phyloP scores from a whole-genome alignment of 2,797 vertebrate genomes.

The Coranthus polyacanthus region DNA sequence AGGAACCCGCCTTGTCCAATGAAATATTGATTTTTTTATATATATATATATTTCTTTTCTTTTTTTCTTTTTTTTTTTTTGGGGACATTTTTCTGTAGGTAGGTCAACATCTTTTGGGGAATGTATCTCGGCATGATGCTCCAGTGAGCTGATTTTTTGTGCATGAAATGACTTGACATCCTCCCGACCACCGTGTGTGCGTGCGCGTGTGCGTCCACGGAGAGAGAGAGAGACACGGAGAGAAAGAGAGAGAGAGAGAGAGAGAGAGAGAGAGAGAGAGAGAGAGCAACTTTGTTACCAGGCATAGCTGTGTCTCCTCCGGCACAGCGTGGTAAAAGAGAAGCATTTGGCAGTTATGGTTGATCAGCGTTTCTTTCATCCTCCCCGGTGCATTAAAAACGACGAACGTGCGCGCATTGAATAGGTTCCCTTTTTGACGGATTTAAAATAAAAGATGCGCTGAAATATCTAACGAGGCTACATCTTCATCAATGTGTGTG shows the following conservation, averaged over 20 bases:
- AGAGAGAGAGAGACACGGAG: slow-evolving; percentile 40
- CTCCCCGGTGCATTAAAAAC: slow-evolving; percentile 52
- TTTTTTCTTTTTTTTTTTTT: too few species aligned
- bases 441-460: slow-evolving; percentile 56
- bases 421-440: slow-evolving; percentile 49
- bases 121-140: slow-evolving; percentile 59
- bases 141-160: slow-evolving; percentile 75
- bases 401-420: slow-evolving; percentile 27
- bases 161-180: slow-evolving; percentile 81
- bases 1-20: slow-evolving; percentile 6
- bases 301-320: slow-evolving; percentile 81
- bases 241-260: slow-evolving; percentile 36
- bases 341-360: slow-evolving; percentile 76
- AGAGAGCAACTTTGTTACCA: slow-evolving; percentile 82
- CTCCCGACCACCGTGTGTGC: slow-evolving; percentile 53
- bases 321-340: slow-evolving; percentile 70
- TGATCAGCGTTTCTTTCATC: slow-evolving; percentile 75
- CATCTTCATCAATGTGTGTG: slow-evolving; percentile 66
- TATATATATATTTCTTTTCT: too few species aligned
- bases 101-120: slow-evolving; percentile 70
- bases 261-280: slow-evolving; percentile 52
- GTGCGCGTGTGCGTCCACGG: slow-evolving; percentile 24
- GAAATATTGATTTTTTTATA: slow-evolving; percentile 67
- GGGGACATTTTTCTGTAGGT: slow-evolving; percentile 54
- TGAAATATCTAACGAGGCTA: slow-evolving; percentile 39